Base-by-base conservation (phyloP, 2,113 vertebrate genomes). In the Gasterosteus nipponicus region DNA sequence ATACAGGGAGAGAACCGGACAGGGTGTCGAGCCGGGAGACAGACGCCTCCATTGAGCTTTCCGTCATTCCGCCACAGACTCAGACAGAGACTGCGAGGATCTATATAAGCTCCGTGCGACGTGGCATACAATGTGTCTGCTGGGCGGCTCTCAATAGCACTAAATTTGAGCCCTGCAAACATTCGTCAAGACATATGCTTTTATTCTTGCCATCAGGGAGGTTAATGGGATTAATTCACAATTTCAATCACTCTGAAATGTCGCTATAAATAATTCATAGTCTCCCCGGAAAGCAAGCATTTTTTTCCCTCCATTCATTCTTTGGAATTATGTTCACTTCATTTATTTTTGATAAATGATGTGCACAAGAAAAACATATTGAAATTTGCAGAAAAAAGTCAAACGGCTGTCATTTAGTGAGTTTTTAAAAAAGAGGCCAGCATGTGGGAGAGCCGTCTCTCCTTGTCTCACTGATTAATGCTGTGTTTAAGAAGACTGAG, bases 41-140 rank as follows among this genome's bases (percentile, higher is more conserved):
- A 89, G 89, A 91, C 90, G 78, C 85, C 83, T 84, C 89, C 89
- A 89, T 88, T 89, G 87, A 93, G 90, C 88, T 87, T 75, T 93
- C 86, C 77, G 89, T 92, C 92, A 93, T 94, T 92, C 89, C 89
- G 82, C 84, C 54, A 77, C 88, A 81, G 84, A 80, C 83, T 77
- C 89, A 82, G 84, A 85, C 86, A 63, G 78, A 84, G 85, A 69
- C 90, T 70, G 84, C 29, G 63, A 84, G 89, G 92, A 90, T 93
- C 89, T 90, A 84, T 91, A 91, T 91, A 91, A 92, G 87, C 88
- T 84, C 89, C 84, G 83, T 90, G 89, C 78, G 78, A 89, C 84
- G 64, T 81, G 22, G 77, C 71, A 74, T 70, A 82, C 89, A 86
- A 89, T 88, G 81, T 89, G 90, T 89, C 91, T 91, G 87, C 83